Base-by-base conservation (phyloP, 2,113 vertebrate genomes). In the Leptobrachium leishanense region DNA sequence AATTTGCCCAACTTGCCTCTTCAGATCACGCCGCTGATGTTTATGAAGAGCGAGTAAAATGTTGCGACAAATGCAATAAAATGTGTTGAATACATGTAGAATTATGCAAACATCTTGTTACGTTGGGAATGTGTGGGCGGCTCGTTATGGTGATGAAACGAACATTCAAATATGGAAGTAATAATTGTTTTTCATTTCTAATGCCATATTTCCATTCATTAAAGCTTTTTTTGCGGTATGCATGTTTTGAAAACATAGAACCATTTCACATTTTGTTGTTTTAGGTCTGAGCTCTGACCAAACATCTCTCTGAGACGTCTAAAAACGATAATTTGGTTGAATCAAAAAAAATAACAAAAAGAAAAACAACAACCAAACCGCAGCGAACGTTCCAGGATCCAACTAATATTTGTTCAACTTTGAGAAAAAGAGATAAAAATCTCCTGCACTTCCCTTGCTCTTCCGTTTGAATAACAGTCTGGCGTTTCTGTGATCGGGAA, bases 301-400 rank as follows among this genome's bases (percentile, higher is more conserved):
- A 68, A 55, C 50, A 57, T 20, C 31, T 76, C 43, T 77, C 4
- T 31, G 42, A 5, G 46, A 50, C 4, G n/a, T 68, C 15, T 57
- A 15, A n/a, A 59, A 57, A 57, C 15, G 43, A 43, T 69, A 77
- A 77, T 77, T 39, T 68, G 31, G 53, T 50, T 43, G n/a, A 68
- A 69, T 59, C 69, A 77, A 59, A 77, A 44, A 77, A 77, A 44
- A 7, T 43, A 20, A 55, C n/a, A 39, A 43, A 76, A 76, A 57
- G 20, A 31, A 31, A 31, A 31, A 31, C 20, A 31, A 31, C 20
- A 31, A 31, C 20, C 20, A 31, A 31, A 31, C 20, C 20, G 20
- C 20, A 31, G 20, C 20, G 20, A 31, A 31, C 20, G 75, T 74
- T 43, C 57, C 42, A 71, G 57, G 7, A 13, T 43, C 72, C 46